Conservation (phyloP, 2,888 invertebrate genomes). For the Cataglyphis altisquamis region DNA sequence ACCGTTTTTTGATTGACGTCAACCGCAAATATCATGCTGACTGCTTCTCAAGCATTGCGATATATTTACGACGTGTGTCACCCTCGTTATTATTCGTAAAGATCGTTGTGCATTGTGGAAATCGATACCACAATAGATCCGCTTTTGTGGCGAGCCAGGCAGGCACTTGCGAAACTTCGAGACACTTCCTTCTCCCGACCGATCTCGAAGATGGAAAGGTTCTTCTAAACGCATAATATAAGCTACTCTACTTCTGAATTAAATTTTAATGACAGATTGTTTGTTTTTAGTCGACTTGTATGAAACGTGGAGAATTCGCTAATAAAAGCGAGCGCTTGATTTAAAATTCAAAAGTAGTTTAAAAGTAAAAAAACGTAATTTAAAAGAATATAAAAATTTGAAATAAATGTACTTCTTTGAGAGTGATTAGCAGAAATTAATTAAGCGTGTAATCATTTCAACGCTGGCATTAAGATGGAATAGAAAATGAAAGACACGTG, state of each 20-base stretch:
- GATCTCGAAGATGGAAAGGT: conserved; percentile 10
- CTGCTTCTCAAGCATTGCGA: conserved; percentile 48
- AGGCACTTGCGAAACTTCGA: conserved; percentile 46
- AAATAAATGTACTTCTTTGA: neutral
- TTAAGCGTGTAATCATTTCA: neutral
- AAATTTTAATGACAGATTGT: conserved; percentile 42
- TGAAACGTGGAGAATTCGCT: neutral
- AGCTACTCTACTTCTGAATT: neutral
- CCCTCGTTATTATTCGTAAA: conserved; percentile 68
- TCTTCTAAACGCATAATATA: neutral
- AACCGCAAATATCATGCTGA: conserved; percentile 70
- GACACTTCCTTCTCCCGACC: conserved; percentile 37
- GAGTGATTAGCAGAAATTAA: neutral
- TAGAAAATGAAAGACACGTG: neutral
- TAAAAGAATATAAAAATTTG: neutral
- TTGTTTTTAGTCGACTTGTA: conserved; percentile 10
- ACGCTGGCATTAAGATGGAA: neutral
- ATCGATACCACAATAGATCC: conserved; percentile 67
- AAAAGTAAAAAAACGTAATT: too few relatives aligned
- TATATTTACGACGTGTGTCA: conserved; percentile 70
- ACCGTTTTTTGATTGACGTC: conserved; percentile 76
- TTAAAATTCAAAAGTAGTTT: neutral
- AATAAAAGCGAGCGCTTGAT: neutral
- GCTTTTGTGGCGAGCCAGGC: conserved; percentile 51
- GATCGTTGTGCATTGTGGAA: conserved; percentile 64